Evolutionary conservation across 1,140 invertebrate species (phyloP).

Genomic region (Aphis craccivora): DNA sequence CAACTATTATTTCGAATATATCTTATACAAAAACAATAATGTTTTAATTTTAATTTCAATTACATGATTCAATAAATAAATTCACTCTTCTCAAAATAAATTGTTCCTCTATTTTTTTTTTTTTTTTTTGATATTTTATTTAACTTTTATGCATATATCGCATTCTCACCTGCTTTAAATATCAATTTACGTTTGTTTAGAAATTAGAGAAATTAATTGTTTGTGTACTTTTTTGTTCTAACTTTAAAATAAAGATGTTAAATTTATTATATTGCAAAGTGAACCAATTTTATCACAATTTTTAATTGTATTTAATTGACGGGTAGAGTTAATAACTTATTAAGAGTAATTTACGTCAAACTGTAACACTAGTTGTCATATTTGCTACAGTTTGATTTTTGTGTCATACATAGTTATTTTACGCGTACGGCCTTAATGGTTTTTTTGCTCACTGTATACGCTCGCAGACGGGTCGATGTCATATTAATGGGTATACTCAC

Average conservation of each 20-base stretch:
- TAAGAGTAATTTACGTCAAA: neutral
- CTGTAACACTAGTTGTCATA: neutral
- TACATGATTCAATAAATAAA: too few relatives aligned
- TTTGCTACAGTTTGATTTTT: neutral
- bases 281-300: too few relatives aligned
- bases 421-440: neutral
- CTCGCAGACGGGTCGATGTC: neutral
- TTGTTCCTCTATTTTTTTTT: too few relatives aligned
- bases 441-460: neutral
- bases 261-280: too few relatives aligned
- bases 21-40: too few relatives aligned
- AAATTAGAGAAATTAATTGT: neutral
- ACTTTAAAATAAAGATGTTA: too few relatives aligned
- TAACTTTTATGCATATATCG: too few relatives aligned
- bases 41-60: too few relatives aligned
- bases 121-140: too few relatives aligned
- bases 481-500: neutral
- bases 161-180: too few relatives aligned
- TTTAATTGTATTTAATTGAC: neutral
- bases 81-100: too few relatives aligned
- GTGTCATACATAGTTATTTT: neutral
- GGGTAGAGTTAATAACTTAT: neutral
- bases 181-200: neutral
- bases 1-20: too few relatives aligned
- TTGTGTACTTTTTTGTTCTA: neutral